Conservation (phyloP, 2,888 invertebrate species). For the Fabriciana adippe region DNA sequence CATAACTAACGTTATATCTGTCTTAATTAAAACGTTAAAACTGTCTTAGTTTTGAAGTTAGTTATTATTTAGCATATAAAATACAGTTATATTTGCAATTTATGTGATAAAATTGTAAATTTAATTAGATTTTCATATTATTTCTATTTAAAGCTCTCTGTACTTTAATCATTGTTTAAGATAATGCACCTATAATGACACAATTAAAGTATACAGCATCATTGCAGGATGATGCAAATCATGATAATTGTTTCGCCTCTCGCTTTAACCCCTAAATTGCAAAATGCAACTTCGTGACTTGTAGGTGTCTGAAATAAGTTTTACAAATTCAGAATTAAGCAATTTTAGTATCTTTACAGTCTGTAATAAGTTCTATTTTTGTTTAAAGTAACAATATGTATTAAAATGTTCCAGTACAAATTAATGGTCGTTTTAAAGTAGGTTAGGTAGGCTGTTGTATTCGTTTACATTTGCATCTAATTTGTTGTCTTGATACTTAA, state of each 20-base stretch:
- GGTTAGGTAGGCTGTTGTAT: slow-evolving; percentile 31
- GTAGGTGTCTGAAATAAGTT: slow-evolving; percentile 13
- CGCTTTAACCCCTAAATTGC: slow-evolving; percentile 34
- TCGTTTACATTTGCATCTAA: slow-evolving; percentile 29
- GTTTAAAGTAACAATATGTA: slow-evolving; percentile 17
- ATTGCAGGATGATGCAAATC: slow-evolving; percentile 16
- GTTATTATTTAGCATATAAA: no score
- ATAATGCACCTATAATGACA: background rate
- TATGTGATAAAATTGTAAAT: no score
- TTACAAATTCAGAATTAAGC: slow-evolving; percentile 11
- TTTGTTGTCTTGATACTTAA: slow-evolving; percentile 19
- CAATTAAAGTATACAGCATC: background rate
- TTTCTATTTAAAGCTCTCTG: no score
- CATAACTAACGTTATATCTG: background rate
- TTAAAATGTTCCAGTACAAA: slow-evolving; percentile 20
- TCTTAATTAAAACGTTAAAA: no score
- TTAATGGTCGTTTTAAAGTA: slow-evolving; percentile 31
- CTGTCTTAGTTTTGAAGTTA: no score
- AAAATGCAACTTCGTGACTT: slow-evolving; percentile 36
- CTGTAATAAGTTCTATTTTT: slow-evolving; percentile 16
- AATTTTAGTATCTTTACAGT: slow-evolving; percentile 3
- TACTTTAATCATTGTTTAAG: no score
- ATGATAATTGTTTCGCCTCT: slow-evolving; percentile 30
- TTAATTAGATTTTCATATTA: no score
- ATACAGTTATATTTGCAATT: no score